A percentile compares a stretch with the other conserved stretches of the same genome.
Conservation (phyloP, 2,113 vertebrate genomes). For the Opisthocomus hoazin region DNA sequence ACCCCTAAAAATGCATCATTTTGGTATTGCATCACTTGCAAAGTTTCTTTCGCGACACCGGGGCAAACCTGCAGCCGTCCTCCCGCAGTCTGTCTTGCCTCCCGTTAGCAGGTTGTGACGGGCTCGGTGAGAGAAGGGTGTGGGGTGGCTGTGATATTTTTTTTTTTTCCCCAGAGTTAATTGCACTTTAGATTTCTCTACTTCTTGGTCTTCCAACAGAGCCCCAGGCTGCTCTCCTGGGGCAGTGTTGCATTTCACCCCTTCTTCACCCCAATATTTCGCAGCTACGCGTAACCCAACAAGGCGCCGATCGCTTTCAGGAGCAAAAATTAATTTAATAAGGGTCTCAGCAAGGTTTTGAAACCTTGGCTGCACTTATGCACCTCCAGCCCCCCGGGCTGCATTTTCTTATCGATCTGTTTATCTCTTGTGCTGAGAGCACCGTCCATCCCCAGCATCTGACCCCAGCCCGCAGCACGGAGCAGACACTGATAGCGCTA, state of each 20-base stretch:
- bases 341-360: neutral
- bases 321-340: neutral
- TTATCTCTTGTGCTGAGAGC: neutral
- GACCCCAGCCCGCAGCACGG: neutral
- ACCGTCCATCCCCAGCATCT: neutral
- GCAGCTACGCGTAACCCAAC: neutral
- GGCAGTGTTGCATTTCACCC: neutral
- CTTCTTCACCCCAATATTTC: neutral
- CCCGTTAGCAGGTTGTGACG: rapidly evolving
- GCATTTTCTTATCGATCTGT: neutral
- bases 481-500: neutral
- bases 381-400: neutral
- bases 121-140: neutral
- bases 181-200: neutral
- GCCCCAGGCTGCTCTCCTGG: neutral
- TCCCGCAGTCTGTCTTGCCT: rapidly evolving
- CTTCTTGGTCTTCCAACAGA: neutral
- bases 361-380: neutral
- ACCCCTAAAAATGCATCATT: rapidly evolving
- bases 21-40: rapidly evolving
- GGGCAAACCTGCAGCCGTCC: neutral
- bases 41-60: rapidly evolving
- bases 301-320: neutral
- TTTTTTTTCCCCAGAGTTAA: neutral
- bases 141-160: rapidly evolving